Evolutionary conservation across 2,797 vertebrate species (phyloP).

Genomic region (Hypotaenidia okinawae): DNA sequence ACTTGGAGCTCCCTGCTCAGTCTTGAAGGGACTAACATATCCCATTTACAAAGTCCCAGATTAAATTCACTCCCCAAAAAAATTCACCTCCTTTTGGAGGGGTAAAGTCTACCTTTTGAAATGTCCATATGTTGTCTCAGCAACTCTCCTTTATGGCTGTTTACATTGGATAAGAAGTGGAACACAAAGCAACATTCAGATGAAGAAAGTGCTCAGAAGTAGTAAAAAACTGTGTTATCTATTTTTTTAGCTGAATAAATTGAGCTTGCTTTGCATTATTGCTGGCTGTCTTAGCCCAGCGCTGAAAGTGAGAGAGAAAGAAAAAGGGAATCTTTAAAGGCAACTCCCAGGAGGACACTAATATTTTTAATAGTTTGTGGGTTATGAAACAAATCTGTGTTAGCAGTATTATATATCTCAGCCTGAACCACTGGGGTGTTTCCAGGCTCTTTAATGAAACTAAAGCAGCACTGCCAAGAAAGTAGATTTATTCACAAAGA

Average conservation of each 20-base stretch:
- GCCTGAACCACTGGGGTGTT: constrained; percentile 77
- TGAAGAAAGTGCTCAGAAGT: constrained; percentile 53
- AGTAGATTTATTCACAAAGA: constrained; percentile 75
- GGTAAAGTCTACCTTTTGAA: constrained; percentile 64
- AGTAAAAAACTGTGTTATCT: constrained; percentile 73
- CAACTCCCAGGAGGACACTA: constrained; percentile 77
- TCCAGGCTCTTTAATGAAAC: constrained; percentile 81
- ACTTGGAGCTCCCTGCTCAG: constrained; percentile 38
- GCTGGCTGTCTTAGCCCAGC: constrained; percentile 69
- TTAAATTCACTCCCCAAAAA: constrained; percentile 58
- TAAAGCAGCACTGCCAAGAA: constrained; percentile 78
- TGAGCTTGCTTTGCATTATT: constrained; percentile 77
- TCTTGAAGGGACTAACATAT: constrained; percentile 60
- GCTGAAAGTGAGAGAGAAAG: constrained; percentile 71
- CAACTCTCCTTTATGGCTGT: constrained; percentile 54
- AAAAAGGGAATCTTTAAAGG: constrained; percentile 81
- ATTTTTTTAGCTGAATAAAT: constrained; percentile 75
- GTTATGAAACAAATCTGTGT: constrained; percentile 84
- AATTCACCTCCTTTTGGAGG: constrained; percentile 55
- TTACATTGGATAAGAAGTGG: constrained; percentile 59
- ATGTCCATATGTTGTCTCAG: constrained; percentile 51
- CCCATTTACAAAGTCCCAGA: constrained; percentile 66
- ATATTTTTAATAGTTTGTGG: constrained; percentile 84
- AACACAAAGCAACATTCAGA: constrained; percentile 67
- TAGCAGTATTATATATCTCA: constrained; percentile 81